A percentile compares a stretch with the other conserved stretches of the same genome.
Conservation (phyloP, 1,140 invertebrate species). For the Globodera ellingtonae region DNA sequence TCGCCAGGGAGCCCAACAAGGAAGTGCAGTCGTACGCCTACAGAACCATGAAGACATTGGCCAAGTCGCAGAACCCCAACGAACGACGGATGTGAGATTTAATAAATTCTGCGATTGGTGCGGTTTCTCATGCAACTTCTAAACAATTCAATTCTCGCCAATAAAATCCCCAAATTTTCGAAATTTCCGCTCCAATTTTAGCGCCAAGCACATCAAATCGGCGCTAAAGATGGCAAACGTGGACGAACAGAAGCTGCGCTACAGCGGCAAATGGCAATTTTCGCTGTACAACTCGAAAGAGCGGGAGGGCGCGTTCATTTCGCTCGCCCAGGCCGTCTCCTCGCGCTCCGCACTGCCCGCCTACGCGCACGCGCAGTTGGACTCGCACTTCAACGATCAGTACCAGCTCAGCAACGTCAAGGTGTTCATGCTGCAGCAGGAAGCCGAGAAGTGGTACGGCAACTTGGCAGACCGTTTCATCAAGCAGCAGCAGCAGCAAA, state of each 20-base stretch:
- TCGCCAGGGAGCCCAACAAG: constrained; percentile 41
- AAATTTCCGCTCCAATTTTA: constrained; percentile 4
- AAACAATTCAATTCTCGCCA: no score
- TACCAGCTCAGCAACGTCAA: constrained; percentile 25
- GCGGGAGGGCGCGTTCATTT: constrained; percentile 44
- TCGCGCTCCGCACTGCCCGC: constrained; percentile 33
- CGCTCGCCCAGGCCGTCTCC: constrained; percentile 38
- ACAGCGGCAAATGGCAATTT: constrained; percentile 36
- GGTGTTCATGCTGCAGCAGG: constrained; percentile 38
- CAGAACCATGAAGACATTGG: constrained; percentile 41
- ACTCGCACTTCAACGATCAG: constrained; percentile 46
- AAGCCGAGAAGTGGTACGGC: constrained; percentile 45
- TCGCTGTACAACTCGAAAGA: constrained; percentile 44
- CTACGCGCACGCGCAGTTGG: constrained; percentile 34
- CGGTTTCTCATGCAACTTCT: no score
- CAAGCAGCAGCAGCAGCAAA: constrained; percentile 19
- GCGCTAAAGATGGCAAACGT: constrained; percentile 43
- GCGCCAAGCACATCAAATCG: constrained; percentile 43
- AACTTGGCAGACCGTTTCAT: constrained; percentile 29
- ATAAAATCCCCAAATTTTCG: neutral
- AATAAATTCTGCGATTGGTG: neutral
- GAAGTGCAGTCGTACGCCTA: constrained; percentile 51
- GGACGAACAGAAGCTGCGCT: constrained; percentile 41
- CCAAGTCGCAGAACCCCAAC: constrained; percentile 35
- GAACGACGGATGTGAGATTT: constrained; percentile 37